Percentiles rank a stretch among this genome's conserved stretches.
These are phyloP conservation scores for Hanleya hanleyi DNA, from an alignment of 2,888 invertebrate genomes.

Conservation along the genomic window DNA sequence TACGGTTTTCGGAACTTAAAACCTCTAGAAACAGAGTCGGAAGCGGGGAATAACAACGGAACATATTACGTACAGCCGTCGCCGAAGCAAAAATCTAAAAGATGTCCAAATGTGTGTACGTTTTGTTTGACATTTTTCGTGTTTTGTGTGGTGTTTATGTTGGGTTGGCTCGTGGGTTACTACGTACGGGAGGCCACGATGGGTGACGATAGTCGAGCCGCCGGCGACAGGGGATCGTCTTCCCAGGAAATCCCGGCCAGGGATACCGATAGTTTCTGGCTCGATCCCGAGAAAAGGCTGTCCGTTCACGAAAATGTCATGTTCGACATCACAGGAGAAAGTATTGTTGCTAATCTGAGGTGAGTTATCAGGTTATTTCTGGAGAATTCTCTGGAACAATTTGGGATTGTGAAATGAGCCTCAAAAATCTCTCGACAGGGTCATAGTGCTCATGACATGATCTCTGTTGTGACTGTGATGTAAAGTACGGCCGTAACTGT, in stretches of 20 bases:
- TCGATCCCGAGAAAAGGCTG: slow-evolving; percentile 35
- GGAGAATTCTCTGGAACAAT: too few species aligned
- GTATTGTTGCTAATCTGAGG: slow-evolving; percentile 42
- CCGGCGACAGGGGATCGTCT: slow-evolving; percentile 13
- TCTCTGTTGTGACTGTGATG: too few species aligned
- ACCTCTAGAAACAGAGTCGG: background rate
- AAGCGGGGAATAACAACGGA: background rate
- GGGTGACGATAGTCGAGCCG: slow-evolving; percentile 22
- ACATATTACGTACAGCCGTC: background rate
- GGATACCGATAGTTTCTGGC: slow-evolving; percentile 37
- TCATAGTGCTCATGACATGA: too few species aligned
- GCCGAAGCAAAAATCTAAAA: background rate
- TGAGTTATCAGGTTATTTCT: slow-evolving; percentile 32
- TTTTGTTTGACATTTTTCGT: background rate
- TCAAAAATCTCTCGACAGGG: too few species aligned
- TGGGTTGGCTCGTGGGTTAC: slow-evolving; percentile 56
- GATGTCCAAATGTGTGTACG: background rate
- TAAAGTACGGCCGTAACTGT: too few species aligned
- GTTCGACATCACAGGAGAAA: slow-evolving; percentile 48
- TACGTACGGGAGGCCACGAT: slow-evolving; percentile 44
- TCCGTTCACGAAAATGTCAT: slow-evolving; percentile 53
- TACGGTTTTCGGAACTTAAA: slow-evolving; percentile 1
- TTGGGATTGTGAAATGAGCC: too few species aligned
- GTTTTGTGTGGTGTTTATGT: slow-evolving; percentile 46
- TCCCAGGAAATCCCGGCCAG: slow-evolving; percentile 13